Evolutionary conservation across 2,888 invertebrate genomes (phyloP).

Genomic region (Caenorhabditis afra): DNA sequence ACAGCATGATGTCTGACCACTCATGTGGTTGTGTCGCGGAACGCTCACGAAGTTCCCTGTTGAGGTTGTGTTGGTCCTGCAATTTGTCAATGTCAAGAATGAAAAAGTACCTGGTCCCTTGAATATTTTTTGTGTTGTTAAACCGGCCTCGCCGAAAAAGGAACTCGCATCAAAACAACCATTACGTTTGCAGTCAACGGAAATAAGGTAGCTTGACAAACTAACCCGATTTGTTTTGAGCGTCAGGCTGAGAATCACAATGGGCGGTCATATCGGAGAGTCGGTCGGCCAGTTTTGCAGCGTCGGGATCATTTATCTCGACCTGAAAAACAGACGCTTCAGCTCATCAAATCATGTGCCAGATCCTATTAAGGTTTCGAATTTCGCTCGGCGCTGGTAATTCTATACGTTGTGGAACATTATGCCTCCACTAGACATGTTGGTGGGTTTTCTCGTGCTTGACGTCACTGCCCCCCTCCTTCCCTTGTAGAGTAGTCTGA

Average conservation of each 20-base stretch:
- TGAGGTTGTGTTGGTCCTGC: conserved; percentile 42
- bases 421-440: conserved; percentile 5
- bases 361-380: conserved; percentile 42
- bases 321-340: conserved; percentile 51
- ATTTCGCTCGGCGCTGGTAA: conserved; percentile 33
- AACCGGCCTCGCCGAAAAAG: neutral
- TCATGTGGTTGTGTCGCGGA: conserved; percentile 17
- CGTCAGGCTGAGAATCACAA: conserved; percentile 45
- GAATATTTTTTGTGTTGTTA: neutral
- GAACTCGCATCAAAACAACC: neutral
- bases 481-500: neutral
- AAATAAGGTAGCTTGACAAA: neutral
- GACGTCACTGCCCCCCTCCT: neutral
- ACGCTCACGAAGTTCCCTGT: conserved; percentile 42
- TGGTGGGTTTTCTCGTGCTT: conserved; percentile 10
- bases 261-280: conserved; percentile 66
- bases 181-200: neutral
- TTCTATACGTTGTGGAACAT: conserved; percentile 18
- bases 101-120: neutral
- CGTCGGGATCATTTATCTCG: conserved; percentile 63
- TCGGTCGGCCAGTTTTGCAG: conserved; percentile 64
- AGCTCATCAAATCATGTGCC: conserved; percentile 17
- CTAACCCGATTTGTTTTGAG: conserved; percentile 57
- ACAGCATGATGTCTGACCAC: conserved; percentile 30
- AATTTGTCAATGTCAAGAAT: conserved; percentile 6